Evolutionary conservation across 2,113 vertebrate genomes (phyloP).

Genomic region (Brachypodius melanocephalos): DNA sequence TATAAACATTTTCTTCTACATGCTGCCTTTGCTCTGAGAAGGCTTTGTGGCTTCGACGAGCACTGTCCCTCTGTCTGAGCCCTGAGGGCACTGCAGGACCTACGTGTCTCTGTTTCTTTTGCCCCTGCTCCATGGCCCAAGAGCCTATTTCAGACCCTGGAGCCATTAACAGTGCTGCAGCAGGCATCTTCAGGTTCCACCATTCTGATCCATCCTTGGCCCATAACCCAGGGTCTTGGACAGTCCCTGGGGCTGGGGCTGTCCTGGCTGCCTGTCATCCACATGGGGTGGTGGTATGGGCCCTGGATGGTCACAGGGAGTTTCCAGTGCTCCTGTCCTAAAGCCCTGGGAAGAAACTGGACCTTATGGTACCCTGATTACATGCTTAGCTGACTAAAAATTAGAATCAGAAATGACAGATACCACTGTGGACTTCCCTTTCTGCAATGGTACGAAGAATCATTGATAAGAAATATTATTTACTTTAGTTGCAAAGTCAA

Average conservation of each 20-base stretch:
- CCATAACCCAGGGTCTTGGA: neutral
- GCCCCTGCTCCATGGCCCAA: fast-evolving
- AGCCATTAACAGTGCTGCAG: too few species aligned
- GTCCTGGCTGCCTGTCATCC: neutral
- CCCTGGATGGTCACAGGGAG: neutral
- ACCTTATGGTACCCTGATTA: neutral
- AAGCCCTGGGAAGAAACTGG: neutral
- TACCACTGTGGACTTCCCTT: neutral
- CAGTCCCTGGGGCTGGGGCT: neutral
- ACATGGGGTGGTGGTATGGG: neutral
- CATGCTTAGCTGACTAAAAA: neutral
- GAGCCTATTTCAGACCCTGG: neutral
- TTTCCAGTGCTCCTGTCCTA: neutral
- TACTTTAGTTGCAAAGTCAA: neutral
- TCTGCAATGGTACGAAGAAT: neutral
- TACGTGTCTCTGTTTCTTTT: neutral
- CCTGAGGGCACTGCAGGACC: neutral
- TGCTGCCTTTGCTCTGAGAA: neutral
- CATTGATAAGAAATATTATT: neutral
- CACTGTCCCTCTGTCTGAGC: fast-evolving
- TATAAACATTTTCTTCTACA: neutral
- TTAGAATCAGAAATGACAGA: neutral
- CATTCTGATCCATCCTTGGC: fast-evolving
- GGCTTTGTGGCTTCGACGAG: neutral
- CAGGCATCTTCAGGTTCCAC: neutral